A percentile compares a stretch with the other conserved stretches of the same genome.
These are phyloP conservation scores for Micromussa lordhowensis DNA, from an alignment of 92 coral and sea anemone species.

Conservation along the genomic window DNA sequence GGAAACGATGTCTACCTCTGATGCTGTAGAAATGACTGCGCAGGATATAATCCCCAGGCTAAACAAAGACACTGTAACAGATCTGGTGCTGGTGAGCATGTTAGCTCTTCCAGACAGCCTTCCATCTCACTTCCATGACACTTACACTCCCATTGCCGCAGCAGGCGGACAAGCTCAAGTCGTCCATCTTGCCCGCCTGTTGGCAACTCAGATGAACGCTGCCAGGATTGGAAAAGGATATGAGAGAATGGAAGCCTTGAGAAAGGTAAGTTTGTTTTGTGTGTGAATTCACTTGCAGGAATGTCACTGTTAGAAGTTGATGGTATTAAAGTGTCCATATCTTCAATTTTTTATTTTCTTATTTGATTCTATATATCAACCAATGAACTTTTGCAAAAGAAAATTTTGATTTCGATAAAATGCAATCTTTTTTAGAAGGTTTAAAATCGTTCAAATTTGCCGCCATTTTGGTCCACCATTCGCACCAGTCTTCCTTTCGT, in stretches of 20 bases:
- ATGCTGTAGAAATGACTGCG: constrained; percentile 95
- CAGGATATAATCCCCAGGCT: constrained; percentile 91
- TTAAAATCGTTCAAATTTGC: too few species aligned
- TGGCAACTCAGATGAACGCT: constrained; percentile 97
- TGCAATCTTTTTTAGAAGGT: too few species aligned
- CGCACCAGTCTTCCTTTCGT: too few species aligned
- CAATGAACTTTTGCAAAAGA: too few species aligned
- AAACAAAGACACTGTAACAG: constrained; percentile 89
- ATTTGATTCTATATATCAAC: too few species aligned
- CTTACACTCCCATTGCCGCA: constrained; percentile 99
- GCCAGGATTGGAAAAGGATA: constrained; percentile 92
- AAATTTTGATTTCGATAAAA: too few species aligned
- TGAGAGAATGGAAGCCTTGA: constrained; percentile 91
- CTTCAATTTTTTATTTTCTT: too few species aligned
- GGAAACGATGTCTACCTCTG: constrained; percentile 94
- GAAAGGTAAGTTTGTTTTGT: constrained; percentile 69
- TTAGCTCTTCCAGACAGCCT: constrained; percentile 89
- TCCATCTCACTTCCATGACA: constrained; percentile 95
- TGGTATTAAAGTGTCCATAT: too few species aligned
- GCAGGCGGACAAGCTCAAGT: constrained; percentile 99
- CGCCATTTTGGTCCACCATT: too few species aligned
- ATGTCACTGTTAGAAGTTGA: background rate
- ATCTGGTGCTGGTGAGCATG: constrained; percentile 96
- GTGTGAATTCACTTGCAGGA: background rate
- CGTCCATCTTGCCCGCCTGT: constrained; percentile 95